Base-by-base conservation (phyloP, 2,113 vertebrate genomes). In the Amblyopsis rosae region DNA sequence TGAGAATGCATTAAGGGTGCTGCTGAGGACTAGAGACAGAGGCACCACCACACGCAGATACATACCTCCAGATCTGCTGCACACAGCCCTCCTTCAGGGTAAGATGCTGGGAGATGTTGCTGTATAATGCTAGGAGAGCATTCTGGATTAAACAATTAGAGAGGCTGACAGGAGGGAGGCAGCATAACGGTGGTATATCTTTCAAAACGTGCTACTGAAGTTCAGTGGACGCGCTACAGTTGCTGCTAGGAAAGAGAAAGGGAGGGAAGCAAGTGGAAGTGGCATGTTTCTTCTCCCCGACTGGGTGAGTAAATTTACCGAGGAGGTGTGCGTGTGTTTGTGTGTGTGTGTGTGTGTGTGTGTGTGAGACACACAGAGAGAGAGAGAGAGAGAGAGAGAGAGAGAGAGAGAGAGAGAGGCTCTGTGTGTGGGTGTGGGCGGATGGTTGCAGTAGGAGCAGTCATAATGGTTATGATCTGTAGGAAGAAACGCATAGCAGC, bases 391-490 rank as follows among this genome's bases (percentile, higher is more conserved):
- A 41, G 35, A 41, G 35, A 41, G 35, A 41, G 35, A 41, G 12
- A 53, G 35, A 41, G 35, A 5, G 7, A 41, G 35, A 8, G 5
- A 41, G 35, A 5, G 12, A 58, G 6, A 41, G 15, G 33, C 12
- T 49, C 50, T 46, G 49, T 70, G 68, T 55, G 33, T 55, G 32
- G 51, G 80, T 62, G 88, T 69, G 68, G 76, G 82, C 9, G 81
- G 86, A 79, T 86, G 87, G 75, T 50, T 78, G 83, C 77, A 69
- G 74, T 76, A 84, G 78, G 73, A 76, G 77, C 78, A 81, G 90
- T 84, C 88, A 80, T 91, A 90, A 88, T 87, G 82, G 83, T 88
- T 87, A 85, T 91, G 90, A 89, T 87, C 73, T 83, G 79, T 76
- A 77, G 66, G 63, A 82, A 66, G 61, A 72, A 83, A 76, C 61